Percentiles rank a stretch among this genome's conserved stretches.
These are phyloP conservation scores for Mayetiola destructor DNA, from an alignment of 2,888 invertebrate genomes.

Conservation along the genomic window DNA sequence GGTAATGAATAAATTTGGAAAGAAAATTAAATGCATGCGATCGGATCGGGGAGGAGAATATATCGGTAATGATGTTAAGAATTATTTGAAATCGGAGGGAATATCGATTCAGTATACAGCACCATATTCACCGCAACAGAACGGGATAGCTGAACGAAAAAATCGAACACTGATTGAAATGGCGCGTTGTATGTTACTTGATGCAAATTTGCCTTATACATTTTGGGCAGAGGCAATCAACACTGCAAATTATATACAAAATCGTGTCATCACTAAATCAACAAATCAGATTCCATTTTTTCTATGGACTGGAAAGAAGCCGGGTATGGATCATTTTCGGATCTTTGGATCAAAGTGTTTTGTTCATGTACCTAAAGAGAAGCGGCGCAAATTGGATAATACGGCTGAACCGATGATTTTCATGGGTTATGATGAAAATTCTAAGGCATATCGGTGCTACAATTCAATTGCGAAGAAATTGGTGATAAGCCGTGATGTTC, in stretches of 20 bases:
- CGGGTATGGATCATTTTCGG: conserved; percentile 14
- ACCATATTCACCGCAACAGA: conserved; percentile 2
- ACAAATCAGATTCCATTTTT: conserved; percentile 22
- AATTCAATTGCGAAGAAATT: neutral
- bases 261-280: conserved; percentile 22
- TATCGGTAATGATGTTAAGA: neutral
- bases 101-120: neutral
- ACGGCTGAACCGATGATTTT: conserved; percentile 11
- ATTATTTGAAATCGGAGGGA: neutral
- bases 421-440: neutral
- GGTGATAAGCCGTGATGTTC: neutral
- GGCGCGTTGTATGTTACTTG: conserved; percentile 13
- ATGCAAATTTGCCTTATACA: conserved; percentile 17
- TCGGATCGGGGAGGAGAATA: neutral
- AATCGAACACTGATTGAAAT: conserved; percentile 13
- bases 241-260: conserved; percentile 25
- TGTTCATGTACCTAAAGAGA: conserved; percentile 1
- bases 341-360: conserved; percentile 15
- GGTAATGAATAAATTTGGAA: neutral
- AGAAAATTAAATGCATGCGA: neutral
- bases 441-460: neutral
- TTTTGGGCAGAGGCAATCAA: conserved; percentile 28
- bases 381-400: neutral
- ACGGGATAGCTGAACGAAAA: conserved; percentile 9
- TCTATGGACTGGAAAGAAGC: conserved; percentile 18